Evolutionary conservation across 2,797 vertebrate species (phyloP).

Genomic region (Rhinoraja longicauda): DNA sequence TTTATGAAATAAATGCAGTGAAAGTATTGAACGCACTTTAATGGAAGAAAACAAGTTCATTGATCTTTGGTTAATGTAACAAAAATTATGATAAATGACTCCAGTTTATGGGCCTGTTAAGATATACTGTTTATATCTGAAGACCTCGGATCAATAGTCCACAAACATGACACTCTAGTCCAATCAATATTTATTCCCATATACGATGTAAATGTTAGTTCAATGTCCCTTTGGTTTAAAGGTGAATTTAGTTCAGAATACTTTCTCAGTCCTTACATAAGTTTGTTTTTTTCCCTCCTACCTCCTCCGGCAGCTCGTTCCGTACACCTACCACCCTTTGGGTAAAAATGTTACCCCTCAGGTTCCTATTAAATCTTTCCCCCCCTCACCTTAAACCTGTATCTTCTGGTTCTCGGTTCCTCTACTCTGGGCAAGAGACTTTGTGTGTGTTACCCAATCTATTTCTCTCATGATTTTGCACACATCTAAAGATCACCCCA

Average conservation of each 20-base stretch:
- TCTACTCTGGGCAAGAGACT: too few relatives aligned
- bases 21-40: not conserved
- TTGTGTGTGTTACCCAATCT: too few relatives aligned
- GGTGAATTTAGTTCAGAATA: not conserved
- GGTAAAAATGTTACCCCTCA: too few relatives aligned
- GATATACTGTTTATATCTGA: not conserved
- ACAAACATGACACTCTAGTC: not conserved
- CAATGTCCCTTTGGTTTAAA: not conserved
- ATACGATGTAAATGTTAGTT: not conserved
- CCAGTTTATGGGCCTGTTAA: not conserved
- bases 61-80: not conserved
- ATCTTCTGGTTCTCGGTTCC: too few relatives aligned
- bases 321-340: too few relatives aligned
- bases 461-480: too few relatives aligned
- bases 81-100: not conserved
- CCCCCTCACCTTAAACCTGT: too few relatives aligned
- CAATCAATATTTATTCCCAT: not conserved
- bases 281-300: not conserved
- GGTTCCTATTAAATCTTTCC: too few relatives aligned
- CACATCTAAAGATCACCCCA: too few relatives aligned
- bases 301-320: not conserved
- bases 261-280: not conserved
- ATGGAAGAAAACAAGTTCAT: not conserved
- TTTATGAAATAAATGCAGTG: not conserved
- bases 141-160: not conserved